Evolutionary conservation across 2,797 vertebrate genomes (phyloP).

Genomic region (Labroides dimidiatus): DNA sequence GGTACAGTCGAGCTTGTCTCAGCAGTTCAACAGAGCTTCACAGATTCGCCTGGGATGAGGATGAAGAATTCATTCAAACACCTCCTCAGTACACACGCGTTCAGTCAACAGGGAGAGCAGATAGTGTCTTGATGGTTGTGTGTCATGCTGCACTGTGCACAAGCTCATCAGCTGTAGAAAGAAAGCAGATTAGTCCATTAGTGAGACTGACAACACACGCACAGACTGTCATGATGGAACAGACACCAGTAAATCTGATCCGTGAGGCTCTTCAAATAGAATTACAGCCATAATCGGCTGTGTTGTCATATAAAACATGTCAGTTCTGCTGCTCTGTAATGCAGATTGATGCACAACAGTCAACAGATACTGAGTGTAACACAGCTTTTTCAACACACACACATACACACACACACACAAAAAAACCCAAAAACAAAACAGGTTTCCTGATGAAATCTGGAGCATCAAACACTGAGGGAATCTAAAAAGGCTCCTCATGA

Average conservation of each 20-base stretch:
- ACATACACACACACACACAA: no score
- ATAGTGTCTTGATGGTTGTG: conserved; percentile 1
- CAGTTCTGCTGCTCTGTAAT: background rate
- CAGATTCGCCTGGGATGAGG: conserved; percentile 42
- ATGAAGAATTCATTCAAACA: conserved; percentile 45
- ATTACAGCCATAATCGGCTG: conserved; percentile 27
- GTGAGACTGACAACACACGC: conserved; percentile 47
- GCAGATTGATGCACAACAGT: background rate
- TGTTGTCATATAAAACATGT: conserved; percentile 9
- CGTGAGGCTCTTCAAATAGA: conserved; percentile 48
- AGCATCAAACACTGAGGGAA: no score
- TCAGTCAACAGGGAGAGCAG: conserved; percentile 20
- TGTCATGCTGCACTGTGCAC: conserved; percentile 22
- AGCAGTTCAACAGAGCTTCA: conserved; percentile 53
- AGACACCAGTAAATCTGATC: conserved; percentile 36
- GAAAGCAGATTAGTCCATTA: conserved; percentile 62
- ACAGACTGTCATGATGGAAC: conserved; percentile 41
- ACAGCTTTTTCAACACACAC: no score
- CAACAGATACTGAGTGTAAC: background rate
- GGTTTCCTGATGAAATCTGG: no score
- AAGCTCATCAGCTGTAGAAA: conserved; percentile 49
- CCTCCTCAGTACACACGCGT: conserved; percentile 21
- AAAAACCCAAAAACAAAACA: no score
- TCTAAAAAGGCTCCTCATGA: no score
- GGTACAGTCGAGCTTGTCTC: conserved; percentile 45